Conservation (phyloP, 2,113 vertebrate genomes). For the Edolisoma coerulescens region DNA sequence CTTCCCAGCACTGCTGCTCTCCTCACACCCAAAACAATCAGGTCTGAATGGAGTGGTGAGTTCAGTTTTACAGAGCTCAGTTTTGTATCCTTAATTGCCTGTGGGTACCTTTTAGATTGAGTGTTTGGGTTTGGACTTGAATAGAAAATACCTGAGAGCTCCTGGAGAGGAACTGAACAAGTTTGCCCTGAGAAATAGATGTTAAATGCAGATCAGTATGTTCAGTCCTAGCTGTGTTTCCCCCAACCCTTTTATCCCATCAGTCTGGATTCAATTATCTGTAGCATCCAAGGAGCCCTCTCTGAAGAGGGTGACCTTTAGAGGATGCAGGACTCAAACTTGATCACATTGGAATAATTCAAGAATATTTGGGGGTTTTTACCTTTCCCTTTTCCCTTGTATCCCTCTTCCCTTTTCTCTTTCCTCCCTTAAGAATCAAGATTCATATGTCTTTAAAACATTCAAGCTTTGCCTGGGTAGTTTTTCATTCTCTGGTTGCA, state of each 20-base stretch:
- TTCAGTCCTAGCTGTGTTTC: background rate
- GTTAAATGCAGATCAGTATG: background rate
- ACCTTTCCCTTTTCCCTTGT: background rate
- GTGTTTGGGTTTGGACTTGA: background rate
- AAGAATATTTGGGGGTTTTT: background rate
- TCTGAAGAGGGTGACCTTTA: background rate
- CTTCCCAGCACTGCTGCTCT: background rate
- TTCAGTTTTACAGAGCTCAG: background rate
- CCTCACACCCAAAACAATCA: background rate
- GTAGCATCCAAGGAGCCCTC: background rate
- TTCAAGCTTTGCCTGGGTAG: background rate
- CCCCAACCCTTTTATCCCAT: background rate
- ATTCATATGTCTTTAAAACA: background rate
- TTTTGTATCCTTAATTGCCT: background rate
- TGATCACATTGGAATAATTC: background rate
- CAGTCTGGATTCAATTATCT: background rate
- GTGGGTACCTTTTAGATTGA: background rate
- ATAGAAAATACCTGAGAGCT: background rate
- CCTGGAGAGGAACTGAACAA: background rate
- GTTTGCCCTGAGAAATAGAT: background rate
- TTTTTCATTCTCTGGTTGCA: background rate
- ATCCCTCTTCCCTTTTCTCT: background rate
- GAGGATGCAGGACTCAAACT: background rate
- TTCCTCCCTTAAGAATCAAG: fast-evolving
- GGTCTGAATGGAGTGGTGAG: background rate